phyloP scores from a whole-genome alignment of 1,140 invertebrate genomes.

The Pararge aegeria region DNA sequence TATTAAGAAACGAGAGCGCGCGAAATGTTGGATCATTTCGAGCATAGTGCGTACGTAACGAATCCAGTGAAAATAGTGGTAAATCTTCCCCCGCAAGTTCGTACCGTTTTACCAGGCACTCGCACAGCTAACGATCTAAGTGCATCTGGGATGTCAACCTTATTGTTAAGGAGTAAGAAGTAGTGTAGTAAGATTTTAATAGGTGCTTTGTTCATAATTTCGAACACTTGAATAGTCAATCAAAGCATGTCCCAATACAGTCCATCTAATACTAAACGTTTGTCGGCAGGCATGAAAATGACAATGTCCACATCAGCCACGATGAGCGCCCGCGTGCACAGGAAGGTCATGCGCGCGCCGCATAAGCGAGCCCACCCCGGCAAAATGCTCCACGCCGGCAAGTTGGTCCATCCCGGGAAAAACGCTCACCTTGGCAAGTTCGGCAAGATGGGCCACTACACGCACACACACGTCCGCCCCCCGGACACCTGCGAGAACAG shows the following conservation, averaged over 20 bases:
- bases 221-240: no score
- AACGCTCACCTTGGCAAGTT: constrained; percentile 66
- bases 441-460: constrained; percentile 65
- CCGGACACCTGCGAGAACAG: constrained; percentile 87
- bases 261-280: constrained; percentile 34
- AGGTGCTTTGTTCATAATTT: no score
- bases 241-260: neutral
- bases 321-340: constrained; percentile 82
- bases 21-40: no score
- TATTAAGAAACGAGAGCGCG: no score
- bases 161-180: no score
- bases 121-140: no score
- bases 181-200: no score
- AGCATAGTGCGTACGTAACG: no score
- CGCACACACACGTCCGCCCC: constrained; percentile 65
- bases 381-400: constrained; percentile 63
- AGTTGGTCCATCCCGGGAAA: constrained; percentile 73
- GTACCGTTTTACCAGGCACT: no score
- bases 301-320: constrained; percentile 84
- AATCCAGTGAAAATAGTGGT: no score
- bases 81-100: no score
- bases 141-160: no score
- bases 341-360: constrained; percentile 81
- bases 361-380: constrained; percentile 77
- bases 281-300: constrained; percentile 83